Evolutionary conservation across 2,888 invertebrate genomes (phyloP).

Genomic region (Meghimatium bilineatum): DNA sequence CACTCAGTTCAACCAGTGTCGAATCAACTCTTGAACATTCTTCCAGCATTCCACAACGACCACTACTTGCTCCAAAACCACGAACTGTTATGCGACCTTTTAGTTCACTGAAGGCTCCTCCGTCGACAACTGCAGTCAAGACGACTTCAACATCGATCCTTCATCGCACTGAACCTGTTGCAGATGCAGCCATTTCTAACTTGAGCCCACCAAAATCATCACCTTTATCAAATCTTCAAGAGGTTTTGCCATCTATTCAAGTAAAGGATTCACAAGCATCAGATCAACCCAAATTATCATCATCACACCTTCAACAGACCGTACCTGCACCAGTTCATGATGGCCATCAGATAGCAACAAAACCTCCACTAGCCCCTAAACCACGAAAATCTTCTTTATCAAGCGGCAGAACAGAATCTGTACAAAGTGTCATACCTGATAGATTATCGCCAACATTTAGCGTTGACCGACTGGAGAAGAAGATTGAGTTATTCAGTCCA

Average conservation of each 20-base stretch:
- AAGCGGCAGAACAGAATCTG: background rate
- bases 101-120: background rate
- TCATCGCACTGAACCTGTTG: background rate
- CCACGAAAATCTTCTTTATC: slow-evolving; percentile 2
- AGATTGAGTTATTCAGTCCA: slow-evolving; percentile 5
- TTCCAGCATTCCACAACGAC: background rate
- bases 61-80: background rate
- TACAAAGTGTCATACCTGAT: background rate
- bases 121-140: background rate
- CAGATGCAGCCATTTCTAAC: background rate
- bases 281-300: background rate
- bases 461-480: background rate
- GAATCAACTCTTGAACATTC: background rate
- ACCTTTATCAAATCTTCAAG: background rate
- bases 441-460: background rate
- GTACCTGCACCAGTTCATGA: background rate
- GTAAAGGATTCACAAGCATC: background rate
- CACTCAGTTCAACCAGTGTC: too few relatives aligned
- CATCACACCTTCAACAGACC: background rate
- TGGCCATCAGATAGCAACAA: background rate
- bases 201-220: background rate
- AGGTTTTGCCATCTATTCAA: background rate
- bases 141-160: background rate
- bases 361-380: slow-evolving; percentile 10
- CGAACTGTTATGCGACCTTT: background rate